phyloP scores from a whole-genome alignment of 1,140 invertebrate genomes.

The Anthonomus grandis region DNA sequence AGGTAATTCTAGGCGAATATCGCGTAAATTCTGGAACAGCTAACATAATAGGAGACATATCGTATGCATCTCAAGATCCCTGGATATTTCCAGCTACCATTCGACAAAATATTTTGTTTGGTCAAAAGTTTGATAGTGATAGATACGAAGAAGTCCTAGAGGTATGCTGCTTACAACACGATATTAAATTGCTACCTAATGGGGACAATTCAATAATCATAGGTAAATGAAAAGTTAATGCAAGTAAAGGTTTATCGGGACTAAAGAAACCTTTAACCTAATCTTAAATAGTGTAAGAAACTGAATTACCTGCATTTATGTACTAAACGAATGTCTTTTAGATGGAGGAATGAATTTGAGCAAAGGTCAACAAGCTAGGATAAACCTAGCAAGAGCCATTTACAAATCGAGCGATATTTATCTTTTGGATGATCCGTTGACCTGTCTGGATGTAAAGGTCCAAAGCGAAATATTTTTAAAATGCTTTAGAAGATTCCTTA shows the following conservation, averaged over 20 bases:
- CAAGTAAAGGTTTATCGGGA: conserved; percentile 78
- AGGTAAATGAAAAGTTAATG: conserved; percentile 59
- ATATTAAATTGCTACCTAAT: conserved; percentile 81
- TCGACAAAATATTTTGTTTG: conserved; percentile 65
- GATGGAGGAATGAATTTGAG: conserved; percentile 74
- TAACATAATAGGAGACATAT: conserved; percentile 61
- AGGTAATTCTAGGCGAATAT: conserved; percentile 66
- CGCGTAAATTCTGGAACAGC: conserved; percentile 59
- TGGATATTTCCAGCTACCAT: conserved; percentile 67
- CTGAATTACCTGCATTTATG: no score
- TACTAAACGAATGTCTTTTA: neutral
- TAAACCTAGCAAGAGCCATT: conserved; percentile 80
- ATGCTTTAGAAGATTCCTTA: conserved; percentile 65
- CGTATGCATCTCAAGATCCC: conserved; percentile 75
- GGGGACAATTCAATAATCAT: conserved; percentile 90
- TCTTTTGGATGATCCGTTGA: conserved; percentile 77
- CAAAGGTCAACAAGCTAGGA: conserved; percentile 86
- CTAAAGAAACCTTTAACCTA: no score
- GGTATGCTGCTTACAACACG: conserved; percentile 78
- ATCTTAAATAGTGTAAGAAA: neutral
- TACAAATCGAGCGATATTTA: conserved; percentile 78
- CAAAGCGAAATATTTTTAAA: conserved; percentile 77
- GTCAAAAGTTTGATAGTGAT: conserved; percentile 42
- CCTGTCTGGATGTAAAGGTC: conserved; percentile 78
- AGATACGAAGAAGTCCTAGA: conserved; percentile 52